Evolutionary conservation across 2,113 vertebrate genomes (phyloP).

Genomic region (Podarcis cretensis): DNA sequence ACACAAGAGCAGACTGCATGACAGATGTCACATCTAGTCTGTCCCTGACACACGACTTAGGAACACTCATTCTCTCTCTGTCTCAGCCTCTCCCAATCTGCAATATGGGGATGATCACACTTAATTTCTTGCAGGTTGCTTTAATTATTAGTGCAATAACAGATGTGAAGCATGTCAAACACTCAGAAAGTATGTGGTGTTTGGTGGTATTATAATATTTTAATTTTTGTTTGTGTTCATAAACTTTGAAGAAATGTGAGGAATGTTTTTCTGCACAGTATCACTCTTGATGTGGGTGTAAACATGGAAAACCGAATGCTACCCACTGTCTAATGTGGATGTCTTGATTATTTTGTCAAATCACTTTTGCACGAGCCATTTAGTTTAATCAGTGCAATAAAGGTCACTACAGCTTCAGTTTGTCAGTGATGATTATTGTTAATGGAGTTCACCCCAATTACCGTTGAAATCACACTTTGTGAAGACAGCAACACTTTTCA

Average conservation of each 20-base stretch:
- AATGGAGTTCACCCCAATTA: constrained; percentile 5
- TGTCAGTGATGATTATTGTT: constrained; percentile 16
- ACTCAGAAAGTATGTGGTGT: background rate
- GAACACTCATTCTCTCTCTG: too few species aligned
- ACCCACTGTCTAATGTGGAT: background rate
- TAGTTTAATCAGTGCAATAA: constrained; percentile 23
- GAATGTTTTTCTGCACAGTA: background rate
- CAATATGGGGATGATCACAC: background rate
- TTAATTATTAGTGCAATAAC: background rate
- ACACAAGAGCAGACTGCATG: too few species aligned
- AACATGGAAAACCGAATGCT: background rate
- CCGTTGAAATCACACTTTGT: constrained; percentile 8
- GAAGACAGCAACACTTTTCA: constrained; percentile 4
- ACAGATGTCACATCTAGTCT: background rate
- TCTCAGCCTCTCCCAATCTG: too few species aligned
- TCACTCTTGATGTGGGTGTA: background rate
- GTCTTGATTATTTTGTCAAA: constrained; percentile 11
- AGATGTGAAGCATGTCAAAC: background rate
- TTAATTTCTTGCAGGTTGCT: background rate
- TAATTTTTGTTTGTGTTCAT: background rate
- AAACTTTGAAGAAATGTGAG: background rate
- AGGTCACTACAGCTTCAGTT: constrained; percentile 21
- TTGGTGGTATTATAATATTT: background rate
- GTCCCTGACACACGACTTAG: background rate
- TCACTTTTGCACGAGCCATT: constrained; percentile 17